Evolutionary conservation across 2,797 vertebrate genomes (phyloP), one percentile per base, ranked within the genome.

Genomic region (Semotilus atromaculatus): DNA sequence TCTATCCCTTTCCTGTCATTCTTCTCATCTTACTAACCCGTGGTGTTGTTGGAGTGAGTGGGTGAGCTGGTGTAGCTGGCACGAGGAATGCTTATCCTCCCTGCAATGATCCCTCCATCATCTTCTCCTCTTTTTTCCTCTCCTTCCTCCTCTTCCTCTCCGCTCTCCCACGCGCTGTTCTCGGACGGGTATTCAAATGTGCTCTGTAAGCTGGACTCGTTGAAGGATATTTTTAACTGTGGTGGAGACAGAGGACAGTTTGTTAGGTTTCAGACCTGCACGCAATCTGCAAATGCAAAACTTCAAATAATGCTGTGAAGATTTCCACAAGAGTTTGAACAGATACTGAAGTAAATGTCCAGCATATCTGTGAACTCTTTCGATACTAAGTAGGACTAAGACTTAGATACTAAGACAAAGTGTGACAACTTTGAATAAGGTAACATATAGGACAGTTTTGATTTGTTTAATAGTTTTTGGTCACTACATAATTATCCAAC

Each of bases 181-280:
- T 99, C 98, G 0, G 98, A 97, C 0, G 98, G 98, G 86, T 99
- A 99, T 91, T 99, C 98, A 4, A 97, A 98, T 2, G 97, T 99
- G 4, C 97, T 99, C 66, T 97, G 96, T 87, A 99, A 93, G 82
- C 95, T 97, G 1, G 95, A 93, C 94, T 99, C 98, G 0, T 98
- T 98, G 93, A 99, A 99, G 23, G 98, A 98, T 93, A 99, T 99
- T 92, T 97, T 97, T 91, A 99, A 96, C 97, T 99, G 92, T 19
- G 80, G 51, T 53, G 38, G 51, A 74, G 36, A n/a, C 68, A 51
- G 43, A 60, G 13, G 29, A 45, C n/a, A 79, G n/a, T 31, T 21
- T 26, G 64, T 67, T 77, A 58, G 64, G n/a, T 23, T 80, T 40
- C 7, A 77, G 34, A 60, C 23, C 23, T 36, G 13, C 19, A 55